These are phyloP conservation scores for Habropoda laboriosa DNA, from an alignment of 1,140 invertebrate genomes.

Conservation along the genomic window DNA sequence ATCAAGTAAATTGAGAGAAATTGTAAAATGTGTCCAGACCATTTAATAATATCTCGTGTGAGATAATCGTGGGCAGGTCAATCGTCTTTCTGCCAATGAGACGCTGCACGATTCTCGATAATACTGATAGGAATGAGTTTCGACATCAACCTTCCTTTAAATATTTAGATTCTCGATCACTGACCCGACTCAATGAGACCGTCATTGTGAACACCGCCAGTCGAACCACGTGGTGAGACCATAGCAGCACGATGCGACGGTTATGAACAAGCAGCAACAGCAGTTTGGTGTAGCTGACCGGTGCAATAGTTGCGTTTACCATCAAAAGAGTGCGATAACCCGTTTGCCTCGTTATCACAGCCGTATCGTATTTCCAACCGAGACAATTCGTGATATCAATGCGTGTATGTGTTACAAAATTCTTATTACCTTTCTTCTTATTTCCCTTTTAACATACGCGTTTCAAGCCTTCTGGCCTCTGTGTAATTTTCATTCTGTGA, in stretches of 20 bases:
- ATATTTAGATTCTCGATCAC: slow-evolving; percentile 71
- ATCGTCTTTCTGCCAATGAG: background rate
- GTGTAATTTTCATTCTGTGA: background rate
- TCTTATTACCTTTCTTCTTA: background rate
- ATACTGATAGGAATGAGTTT: slow-evolving; percentile 56
- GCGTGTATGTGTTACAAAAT: slow-evolving; percentile 9
- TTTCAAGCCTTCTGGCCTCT: background rate
- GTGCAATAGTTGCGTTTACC: slow-evolving; percentile 30
- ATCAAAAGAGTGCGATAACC: slow-evolving; percentile 60
- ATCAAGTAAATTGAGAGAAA: no score
- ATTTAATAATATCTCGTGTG: slow-evolving; percentile 26
- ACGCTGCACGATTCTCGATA: slow-evolving; percentile 47
- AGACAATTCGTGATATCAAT: slow-evolving; percentile 50
- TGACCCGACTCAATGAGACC: slow-evolving; percentile 67
- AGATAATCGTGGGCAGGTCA: slow-evolving; percentile 41
- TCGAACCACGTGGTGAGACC: slow-evolving; percentile 23
- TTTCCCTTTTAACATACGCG: slow-evolving; percentile 3
- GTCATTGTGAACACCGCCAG: slow-evolving; percentile 37
- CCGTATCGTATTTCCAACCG: slow-evolving; percentile 61
- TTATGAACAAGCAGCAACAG: slow-evolving; percentile 17
- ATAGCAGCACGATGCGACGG: slow-evolving; percentile 22
- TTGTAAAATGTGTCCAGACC: background rate
- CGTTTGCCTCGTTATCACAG: slow-evolving; percentile 58
- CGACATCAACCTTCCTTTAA: slow-evolving; percentile 65
- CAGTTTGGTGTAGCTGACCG: slow-evolving; percentile 40